phyloP scores from a whole-genome alignment of 2,113 vertebrate species.

The Notothenia rossii region DNA sequence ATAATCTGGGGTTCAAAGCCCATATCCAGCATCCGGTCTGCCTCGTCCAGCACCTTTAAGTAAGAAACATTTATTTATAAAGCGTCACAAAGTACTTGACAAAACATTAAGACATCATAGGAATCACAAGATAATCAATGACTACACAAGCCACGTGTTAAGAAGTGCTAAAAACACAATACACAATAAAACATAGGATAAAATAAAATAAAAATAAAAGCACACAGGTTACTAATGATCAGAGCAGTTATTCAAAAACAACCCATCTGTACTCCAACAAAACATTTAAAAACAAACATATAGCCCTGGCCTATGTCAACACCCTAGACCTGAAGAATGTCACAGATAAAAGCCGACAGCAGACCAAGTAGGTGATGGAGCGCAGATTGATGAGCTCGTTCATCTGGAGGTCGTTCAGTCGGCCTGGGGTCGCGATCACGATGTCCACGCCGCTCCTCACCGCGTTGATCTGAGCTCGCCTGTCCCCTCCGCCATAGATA shows the following conservation, averaged over 20 bases:
- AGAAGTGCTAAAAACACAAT: too few species aligned
- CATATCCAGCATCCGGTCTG: constrained; percentile 98
- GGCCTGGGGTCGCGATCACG: constrained; percentile 96
- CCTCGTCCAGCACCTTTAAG: constrained; percentile 92
- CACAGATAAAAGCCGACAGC: constrained; percentile 19
- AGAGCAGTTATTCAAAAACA: too few species aligned
- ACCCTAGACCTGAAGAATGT: not conserved
- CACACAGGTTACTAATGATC: too few species aligned
- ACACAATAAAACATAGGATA: too few species aligned
- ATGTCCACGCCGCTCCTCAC: constrained; percentile 92
- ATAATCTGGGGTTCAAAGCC: constrained; percentile 98
- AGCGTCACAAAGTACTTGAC: too few species aligned
- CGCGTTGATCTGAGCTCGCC: constrained; percentile 88
- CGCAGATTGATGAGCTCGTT: constrained; percentile 90
- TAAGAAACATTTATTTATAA: too few species aligned
- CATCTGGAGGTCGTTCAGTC: constrained; percentile 96
- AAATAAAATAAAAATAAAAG: too few species aligned
- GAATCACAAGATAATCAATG: too few species aligned
- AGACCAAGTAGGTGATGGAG: constrained; percentile 94
- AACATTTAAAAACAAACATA: too few species aligned
- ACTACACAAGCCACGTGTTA: too few species aligned
- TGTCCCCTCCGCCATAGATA: constrained; percentile 94
- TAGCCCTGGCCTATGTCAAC: too few species aligned
- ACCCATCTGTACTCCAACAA: not conserved
- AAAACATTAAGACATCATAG: too few species aligned